Evolutionary conservation across 2,888 invertebrate species (phyloP).

Genomic region (Hololepta plana): DNA sequence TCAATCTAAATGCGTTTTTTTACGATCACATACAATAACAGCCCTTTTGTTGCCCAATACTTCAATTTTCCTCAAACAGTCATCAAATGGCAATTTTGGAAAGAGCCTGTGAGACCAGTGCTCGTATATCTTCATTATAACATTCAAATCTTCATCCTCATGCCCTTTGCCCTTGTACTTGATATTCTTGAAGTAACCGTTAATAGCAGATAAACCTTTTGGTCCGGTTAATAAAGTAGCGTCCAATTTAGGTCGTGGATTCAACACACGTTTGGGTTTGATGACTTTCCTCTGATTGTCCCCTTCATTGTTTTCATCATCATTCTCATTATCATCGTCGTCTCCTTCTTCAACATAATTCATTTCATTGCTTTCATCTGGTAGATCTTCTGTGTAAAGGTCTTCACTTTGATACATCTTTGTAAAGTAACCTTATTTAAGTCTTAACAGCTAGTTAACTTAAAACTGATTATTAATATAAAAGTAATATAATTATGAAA

Average conservation of each 20-base stretch:
- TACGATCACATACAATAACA: constrained; percentile 40
- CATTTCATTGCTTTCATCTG: too few relatives aligned
- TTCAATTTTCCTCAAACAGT: constrained; percentile 62
- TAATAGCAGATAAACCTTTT: constrained; percentile 65
- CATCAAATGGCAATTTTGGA: constrained; percentile 78
- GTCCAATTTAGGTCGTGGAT: constrained; percentile 49
- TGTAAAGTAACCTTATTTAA: too few relatives aligned
- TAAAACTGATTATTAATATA: too few relatives aligned
- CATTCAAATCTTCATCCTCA: constrained; percentile 66
- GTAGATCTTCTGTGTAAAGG: too few relatives aligned
- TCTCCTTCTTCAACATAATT: constrained; percentile 6
- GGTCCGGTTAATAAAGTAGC: constrained; percentile 54
- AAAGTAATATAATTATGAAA: too few relatives aligned
- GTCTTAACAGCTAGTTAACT: too few relatives aligned
- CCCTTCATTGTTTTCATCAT: constrained; percentile 9
- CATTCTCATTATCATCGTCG: constrained; percentile 4
- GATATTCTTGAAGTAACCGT: constrained; percentile 61
- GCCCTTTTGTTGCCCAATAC: constrained; percentile 65
- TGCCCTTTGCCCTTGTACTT: constrained; percentile 67
- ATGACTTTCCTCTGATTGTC: constrained; percentile 29
- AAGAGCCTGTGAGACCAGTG: constrained; percentile 90
- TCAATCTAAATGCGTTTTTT: constrained; percentile 1
- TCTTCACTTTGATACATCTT: too few relatives aligned
- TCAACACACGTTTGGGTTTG: constrained; percentile 37
- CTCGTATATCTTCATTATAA: constrained; percentile 64